Evolutionary conservation across 2,797 vertebrate genomes (phyloP), one percentile per base, ranked within the genome.

Genomic region (Liparis tanakae): DNA sequence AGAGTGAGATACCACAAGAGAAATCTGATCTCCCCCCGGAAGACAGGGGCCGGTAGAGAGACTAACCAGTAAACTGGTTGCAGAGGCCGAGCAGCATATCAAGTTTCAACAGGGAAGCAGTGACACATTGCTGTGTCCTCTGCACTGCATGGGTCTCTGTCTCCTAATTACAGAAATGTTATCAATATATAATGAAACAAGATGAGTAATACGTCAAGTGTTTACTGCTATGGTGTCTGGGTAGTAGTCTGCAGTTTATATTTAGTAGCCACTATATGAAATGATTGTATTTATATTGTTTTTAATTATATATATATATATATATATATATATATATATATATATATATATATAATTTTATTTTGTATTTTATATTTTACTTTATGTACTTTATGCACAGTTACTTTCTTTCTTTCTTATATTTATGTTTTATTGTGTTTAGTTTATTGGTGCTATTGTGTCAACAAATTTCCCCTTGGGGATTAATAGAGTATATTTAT

Each of bases 21-120:
- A 81, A 82, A 90, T 51, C 3, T 55, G 69, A 88, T 61, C 79
- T 7, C 14, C 72, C 64, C 62, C 63, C 67, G 54, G 72, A 86
- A 86, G 75, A 67, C 15, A 62, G 69, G 54, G 57, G 50, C 43
- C 71, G 70, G 12, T 67, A 82, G 72, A 79, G 30, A 74, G 56
- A 79, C 87, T 79, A 73, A 83, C 81, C n/a, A 64, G 58, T 74
- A 74, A 85, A 72, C 71, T 60, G 6, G 3, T 25, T 76, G 30
- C 41, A 41, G 50, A 62, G 67, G 62, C 65, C 0, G 0, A 48
- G 48, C 30, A 50, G 10, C 51, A 25, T 51, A 41, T 87, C 78
- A 73, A 1, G 53, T 91, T 86, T 80, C 81, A 84, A 78, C 60
- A 77, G 61, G 30, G 20, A 66, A 72, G 84, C 66, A 68, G 65